A percentile compares a stretch with the other conserved stretches of the same genome.
phyloP scores from a whole-genome alignment of 2,888 invertebrate species.

The Choristoneura rosaceana region DNA sequence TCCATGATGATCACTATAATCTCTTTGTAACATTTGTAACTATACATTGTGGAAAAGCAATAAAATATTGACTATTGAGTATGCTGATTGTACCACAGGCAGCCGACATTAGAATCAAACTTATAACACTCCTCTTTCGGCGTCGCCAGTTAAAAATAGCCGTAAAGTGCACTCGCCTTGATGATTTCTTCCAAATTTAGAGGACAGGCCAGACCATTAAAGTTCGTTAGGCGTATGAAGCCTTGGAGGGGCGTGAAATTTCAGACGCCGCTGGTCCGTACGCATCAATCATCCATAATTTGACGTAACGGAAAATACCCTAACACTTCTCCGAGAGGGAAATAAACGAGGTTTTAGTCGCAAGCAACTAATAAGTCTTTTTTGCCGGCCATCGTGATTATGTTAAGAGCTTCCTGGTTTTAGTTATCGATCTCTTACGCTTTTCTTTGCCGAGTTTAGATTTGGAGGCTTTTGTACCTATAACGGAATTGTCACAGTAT shows the following conservation, averaged over 20 bases:
- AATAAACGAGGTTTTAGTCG: constrained; percentile 8
- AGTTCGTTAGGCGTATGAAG: constrained; percentile 36
- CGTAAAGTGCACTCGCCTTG: constrained; percentile 21
- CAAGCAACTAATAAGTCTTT: background rate
- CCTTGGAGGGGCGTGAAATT: constrained; percentile 37
- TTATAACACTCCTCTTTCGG: too few relatives aligned
- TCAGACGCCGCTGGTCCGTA: constrained; percentile 45
- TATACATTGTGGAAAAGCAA: too few relatives aligned
- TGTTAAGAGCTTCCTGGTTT: background rate
- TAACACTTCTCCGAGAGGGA: constrained; percentile 20
- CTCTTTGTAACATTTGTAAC: too few relatives aligned
- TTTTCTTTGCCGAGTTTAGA: too few relatives aligned
- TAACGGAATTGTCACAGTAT: too few relatives aligned
- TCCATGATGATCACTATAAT: too few relatives aligned
- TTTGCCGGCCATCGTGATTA: background rate
- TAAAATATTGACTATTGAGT: too few relatives aligned
- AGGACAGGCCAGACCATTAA: constrained; percentile 33
- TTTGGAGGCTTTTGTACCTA: too few relatives aligned
- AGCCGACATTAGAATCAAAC: too few relatives aligned
- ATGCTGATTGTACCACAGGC: too few relatives aligned
- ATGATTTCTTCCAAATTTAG: constrained; percentile 31
- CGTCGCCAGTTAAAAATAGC: background rate
- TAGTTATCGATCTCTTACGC: background rate
- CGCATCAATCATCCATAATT: constrained; percentile 66
- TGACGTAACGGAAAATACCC: constrained; percentile 52